Conservation (phyloP, 2,113 vertebrate genomes). For the Bambusicola thoracicus region DNA sequence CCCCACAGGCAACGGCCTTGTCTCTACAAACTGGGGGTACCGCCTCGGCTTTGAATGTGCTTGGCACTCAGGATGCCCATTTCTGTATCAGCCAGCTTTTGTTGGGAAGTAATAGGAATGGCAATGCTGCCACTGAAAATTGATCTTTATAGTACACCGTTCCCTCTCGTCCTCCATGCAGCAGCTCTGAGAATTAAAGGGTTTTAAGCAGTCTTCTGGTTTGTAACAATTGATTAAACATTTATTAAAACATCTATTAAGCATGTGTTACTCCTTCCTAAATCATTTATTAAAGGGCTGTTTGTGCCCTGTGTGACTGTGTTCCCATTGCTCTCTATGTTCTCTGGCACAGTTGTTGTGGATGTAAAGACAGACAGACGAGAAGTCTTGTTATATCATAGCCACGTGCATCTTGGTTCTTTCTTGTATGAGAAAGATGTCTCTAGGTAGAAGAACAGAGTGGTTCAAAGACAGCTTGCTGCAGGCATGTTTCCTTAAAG, state of each 20-base stretch:
- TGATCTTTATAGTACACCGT: not conserved
- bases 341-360: not conserved
- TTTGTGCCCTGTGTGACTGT: not conserved
- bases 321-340: not conserved
- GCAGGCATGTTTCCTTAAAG: too few species aligned
- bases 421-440: not conserved
- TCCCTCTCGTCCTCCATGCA: not conserved
- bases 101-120: not conserved
- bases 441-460: not conserved
- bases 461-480: too few species aligned
- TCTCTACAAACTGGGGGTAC: not conserved
- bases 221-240: not conserved
- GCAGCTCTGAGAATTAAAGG: not conserved
- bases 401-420: not conserved
- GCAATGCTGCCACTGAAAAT: not conserved
- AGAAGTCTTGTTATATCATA: not conserved
- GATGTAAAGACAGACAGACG: not conserved
- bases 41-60: not conserved
- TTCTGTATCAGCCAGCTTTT: not conserved
- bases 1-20: not conserved
- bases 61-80: rapidly evolving
- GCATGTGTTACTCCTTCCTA: not conserved
- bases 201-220: not conserved
- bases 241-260: not conserved
- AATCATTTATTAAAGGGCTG: not conserved